Evolutionary conservation across 2,113 vertebrate genomes (phyloP), one percentile per base, ranked within the genome.

Genomic region (Fregetta grallaria): DNA sequence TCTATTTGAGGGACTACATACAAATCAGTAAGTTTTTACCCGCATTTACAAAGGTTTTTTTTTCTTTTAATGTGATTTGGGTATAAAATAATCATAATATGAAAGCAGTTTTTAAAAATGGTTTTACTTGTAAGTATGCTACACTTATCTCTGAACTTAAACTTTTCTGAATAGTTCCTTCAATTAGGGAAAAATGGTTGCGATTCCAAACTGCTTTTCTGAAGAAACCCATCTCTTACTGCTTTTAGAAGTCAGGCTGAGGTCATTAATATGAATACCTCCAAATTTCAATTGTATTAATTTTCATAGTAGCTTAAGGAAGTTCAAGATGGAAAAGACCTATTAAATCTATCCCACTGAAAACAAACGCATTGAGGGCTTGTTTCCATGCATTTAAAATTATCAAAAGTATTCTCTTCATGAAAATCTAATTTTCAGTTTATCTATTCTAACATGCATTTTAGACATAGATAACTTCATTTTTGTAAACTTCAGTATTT

Each of bases 301-400:
- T 61, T 84, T 66, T 81, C 19, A 77, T 5, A 73, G 5, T 29
- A 70, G 36, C 30, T 90, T 67, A 81, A 78, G 94, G 92, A 97
- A 92, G 95, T 72, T 93, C 27, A 71, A 81, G 97, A 96, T 95
- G 95, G 96, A 97, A 97, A 97, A 97, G 97, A 96, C 95, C 94
- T 94, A 97, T 96, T 96, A 96, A 83, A 96, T 91, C 94, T 95
- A 91, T 89, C 40, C 91, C 89, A 78, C 0, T 87, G 53, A 65
- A 92, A 89, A 78, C 3, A 0, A 71, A 72, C 26, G 81, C 7
- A 77, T 12, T 58, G 26, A 86, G 5, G 6, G 6, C 7, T 67
- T 77, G 20, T 80, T 84, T 84, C 81, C 38, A 75, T 30, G 45
- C 52, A 77, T 65, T 91, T 52, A 53, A 77, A 84, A 76, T 22